Conservation (phyloP, 2,797 vertebrate species). For the Nyctalus aviator region DNA sequence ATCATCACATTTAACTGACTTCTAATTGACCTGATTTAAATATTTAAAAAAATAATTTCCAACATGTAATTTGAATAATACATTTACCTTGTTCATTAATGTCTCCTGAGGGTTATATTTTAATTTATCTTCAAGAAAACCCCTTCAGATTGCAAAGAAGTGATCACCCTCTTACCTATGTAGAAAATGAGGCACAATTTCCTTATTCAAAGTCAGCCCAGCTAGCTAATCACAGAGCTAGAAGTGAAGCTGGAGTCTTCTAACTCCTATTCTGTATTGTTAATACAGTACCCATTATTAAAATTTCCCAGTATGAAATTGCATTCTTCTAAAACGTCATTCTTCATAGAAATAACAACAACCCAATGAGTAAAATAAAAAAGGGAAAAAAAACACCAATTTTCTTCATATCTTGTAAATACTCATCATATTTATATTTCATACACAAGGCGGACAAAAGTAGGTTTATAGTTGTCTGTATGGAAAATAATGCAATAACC, state of each 20-base stretch:
- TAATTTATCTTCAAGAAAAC: not conserved
- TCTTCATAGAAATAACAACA: not conserved
- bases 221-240: not conserved
- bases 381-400: not conserved
- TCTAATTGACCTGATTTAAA: not conserved
- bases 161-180: not conserved
- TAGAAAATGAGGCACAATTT: constrained; percentile 1
- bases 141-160: not conserved
- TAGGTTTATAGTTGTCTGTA: not conserved
- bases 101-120: not conserved
- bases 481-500: not conserved
- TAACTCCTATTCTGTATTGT: not conserved
- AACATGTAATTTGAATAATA: constrained; percentile 11
- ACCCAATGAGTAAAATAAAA: not conserved
- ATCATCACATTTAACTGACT: constrained; percentile 20
- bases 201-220: not conserved
- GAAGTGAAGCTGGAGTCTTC: not conserved
- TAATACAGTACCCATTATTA: not conserved
- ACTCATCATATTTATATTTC: not conserved
- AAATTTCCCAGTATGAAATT: not conserved
- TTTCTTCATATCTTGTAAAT: not conserved
- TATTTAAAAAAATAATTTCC: not conserved
- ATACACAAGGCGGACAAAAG: not conserved
- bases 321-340: constrained; percentile 6
- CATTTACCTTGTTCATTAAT: not conserved